Evolutionary conservation across 2,888 invertebrate species (phyloP).

Genomic region (Buathra laborator): DNA sequence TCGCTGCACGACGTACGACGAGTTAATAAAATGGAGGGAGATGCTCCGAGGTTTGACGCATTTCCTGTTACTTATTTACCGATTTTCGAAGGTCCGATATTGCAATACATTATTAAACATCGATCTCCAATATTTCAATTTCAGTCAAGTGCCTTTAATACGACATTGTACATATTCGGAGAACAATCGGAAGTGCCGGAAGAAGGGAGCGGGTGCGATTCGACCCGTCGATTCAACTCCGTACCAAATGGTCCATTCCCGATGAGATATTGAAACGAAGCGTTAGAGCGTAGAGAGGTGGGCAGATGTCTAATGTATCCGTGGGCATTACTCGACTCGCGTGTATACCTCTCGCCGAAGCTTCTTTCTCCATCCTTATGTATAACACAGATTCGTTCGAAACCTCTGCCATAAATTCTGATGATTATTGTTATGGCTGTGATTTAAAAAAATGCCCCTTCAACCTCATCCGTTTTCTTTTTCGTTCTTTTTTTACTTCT

Average conservation of each 20-base stretch:
- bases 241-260: conserved; percentile 50
- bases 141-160: conserved; percentile 58
- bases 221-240: conserved; percentile 19
- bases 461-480: not conserved
- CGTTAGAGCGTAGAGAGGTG: conserved; percentile 13
- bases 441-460: not conserved
- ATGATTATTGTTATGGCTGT: conserved; percentile 40
- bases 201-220: not conserved
- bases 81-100: not conserved
- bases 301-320: conserved; percentile 56
- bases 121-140: conserved; percentile 48
- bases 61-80: not conserved
- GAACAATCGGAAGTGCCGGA: conserved; percentile 44
- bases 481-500: not conserved
- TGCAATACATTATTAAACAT: not conserved
- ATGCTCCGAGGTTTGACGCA: too few species aligned
- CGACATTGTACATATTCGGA: conserved; percentile 39
- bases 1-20: too few species aligned
- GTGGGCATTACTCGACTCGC: conserved; percentile 15
- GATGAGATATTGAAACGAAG: conserved; percentile 63
- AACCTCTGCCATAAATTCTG: conserved; percentile 22
- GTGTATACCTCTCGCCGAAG: not conserved
- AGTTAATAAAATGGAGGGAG: too few species aligned
- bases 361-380: not conserved
- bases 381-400: conserved; percentile 29